Evolutionary conservation across 2,888 invertebrate genomes (phyloP).

Genomic region (Leucoptera coffeella): DNA sequence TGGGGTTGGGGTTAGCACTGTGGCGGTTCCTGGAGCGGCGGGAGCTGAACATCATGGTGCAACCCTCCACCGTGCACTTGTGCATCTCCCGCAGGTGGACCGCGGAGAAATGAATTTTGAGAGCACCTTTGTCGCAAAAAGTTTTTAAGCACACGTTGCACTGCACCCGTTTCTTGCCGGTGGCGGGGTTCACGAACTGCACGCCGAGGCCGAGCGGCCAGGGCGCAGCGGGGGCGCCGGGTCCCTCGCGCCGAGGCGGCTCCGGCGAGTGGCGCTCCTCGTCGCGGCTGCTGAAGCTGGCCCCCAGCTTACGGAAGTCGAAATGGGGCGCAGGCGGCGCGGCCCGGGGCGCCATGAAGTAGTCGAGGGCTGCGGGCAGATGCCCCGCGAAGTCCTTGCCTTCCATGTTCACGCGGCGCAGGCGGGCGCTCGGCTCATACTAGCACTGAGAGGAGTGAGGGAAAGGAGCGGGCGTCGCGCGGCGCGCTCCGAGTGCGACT

Average conservation of each 20-base stretch:
- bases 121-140: constrained; percentile 97
- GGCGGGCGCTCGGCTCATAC: constrained; percentile 27
- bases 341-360: constrained; percentile 56
- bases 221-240: constrained; percentile 47
- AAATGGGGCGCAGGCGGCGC: constrained; percentile 83
- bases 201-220: constrained; percentile 79
- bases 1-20: constrained; percentile 96
- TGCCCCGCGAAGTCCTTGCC: constrained; percentile 44
- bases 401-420: constrained; percentile 37
- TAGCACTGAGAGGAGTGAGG: constrained; percentile 14
- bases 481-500: constrained; percentile 55
- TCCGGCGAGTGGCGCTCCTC: constrained; percentile 33
- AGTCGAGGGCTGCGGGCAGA: constrained; percentile 42
- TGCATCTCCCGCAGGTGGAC: constrained; percentile 98
- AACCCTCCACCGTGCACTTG: constrained; percentile 95
- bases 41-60: constrained; percentile 98
- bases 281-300: constrained; percentile 54
- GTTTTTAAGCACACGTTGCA: constrained; percentile 97
- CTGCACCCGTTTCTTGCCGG: constrained; percentile 93
- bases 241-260: constrained; percentile 29
- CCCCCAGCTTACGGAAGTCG: constrained; percentile 73
- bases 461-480: constrained; percentile 50
- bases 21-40: constrained; percentile 90
- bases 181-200: constrained; percentile 83
- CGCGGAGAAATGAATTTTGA: constrained; percentile 97